Base-by-base conservation (phyloP, 2,888 invertebrate species). In the Agonopterix alstromeriana region DNA sequence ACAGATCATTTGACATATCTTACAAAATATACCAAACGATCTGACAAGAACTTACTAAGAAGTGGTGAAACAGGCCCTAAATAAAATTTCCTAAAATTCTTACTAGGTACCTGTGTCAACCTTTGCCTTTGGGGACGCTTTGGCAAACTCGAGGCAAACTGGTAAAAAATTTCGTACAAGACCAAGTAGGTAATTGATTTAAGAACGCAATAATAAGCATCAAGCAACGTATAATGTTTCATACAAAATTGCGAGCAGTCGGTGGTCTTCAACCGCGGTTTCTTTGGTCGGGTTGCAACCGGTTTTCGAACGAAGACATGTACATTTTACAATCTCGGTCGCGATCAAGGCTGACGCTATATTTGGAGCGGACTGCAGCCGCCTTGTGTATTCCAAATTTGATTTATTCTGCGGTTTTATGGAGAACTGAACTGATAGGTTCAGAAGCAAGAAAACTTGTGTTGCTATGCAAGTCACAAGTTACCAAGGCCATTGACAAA, bases 161-260 rank as follows among this genome's bases (percentile, higher is more conserved):
- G 3, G 38, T 38, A n/a, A 38, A 38, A 38, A 10, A 38, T 38
- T 9, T 27, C 27, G 2, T 27, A 27, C 2, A 4, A 36, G 3
- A 2, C 2, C 2, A 36, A 38, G 3, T 38, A 17, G 8, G 40
- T 38, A 46, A 40, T 69, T 66, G 64, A 60, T 66, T 69, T 69
- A 69, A 58, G 53, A 53, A 65, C 66, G 57, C 59, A 56, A 57
- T 60, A 61, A 55, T 59, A 61, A 60, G 51, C 66, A 56, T 53
- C 53, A 51, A 3, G 27, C 49, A 55, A 63, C 63, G 71, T 77
- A 77, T 82, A 71, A 63, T 60, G 65, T 83, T 82, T 59, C 82
- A 67, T 70, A 79, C 73, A 76, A 82, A 82, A 82, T 78, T 77
- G 63, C 62, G 61, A 61, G 60, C 69, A 59, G 52, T 57, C 57